phyloP scores from a whole-genome alignment of 2,888 invertebrate genomes.

The Conomelus anceps region DNA sequence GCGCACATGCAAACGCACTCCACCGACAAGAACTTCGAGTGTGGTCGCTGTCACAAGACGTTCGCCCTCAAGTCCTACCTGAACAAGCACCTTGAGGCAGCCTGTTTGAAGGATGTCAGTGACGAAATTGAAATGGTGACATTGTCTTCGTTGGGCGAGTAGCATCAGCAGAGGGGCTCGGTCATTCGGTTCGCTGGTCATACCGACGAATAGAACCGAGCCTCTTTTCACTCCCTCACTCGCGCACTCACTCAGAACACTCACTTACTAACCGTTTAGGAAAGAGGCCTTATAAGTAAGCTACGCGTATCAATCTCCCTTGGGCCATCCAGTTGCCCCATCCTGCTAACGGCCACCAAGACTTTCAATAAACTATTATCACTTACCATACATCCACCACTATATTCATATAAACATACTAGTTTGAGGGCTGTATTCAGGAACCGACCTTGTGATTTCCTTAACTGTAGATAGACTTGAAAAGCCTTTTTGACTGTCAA shows the following conservation, averaged over 20 bases:
- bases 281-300: not conserved
- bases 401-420: too few species aligned
- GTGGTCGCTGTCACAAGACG: conserved; percentile 78
- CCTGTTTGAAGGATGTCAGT: conserved; percentile 54
- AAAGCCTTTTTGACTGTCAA: too few species aligned
- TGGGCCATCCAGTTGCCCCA: not conserved
- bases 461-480: too few species aligned
- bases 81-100: conserved; percentile 90
- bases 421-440: too few species aligned
- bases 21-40: conserved; percentile 81
- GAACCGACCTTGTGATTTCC: too few species aligned
- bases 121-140: conserved; percentile 17
- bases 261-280: not conserved
- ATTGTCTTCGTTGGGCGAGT: conserved; percentile 29
- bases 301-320: not conserved
- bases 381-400: too few species aligned
- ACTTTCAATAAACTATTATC: too few species aligned
- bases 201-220: not conserved
- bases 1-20: conserved; percentile 96
- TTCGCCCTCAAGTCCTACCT: conserved; percentile 93
- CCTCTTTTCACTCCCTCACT: not conserved
- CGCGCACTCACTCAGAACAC: not conserved
- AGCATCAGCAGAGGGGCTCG: conserved; percentile 35
- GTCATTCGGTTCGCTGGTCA: conserved; percentile 33
- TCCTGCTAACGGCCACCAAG: not conserved